Percentiles rank a stretch among this genome's conserved stretches.
phyloP scores from a whole-genome alignment of 2,797 vertebrate species.

The Chelon labrosus region DNA sequence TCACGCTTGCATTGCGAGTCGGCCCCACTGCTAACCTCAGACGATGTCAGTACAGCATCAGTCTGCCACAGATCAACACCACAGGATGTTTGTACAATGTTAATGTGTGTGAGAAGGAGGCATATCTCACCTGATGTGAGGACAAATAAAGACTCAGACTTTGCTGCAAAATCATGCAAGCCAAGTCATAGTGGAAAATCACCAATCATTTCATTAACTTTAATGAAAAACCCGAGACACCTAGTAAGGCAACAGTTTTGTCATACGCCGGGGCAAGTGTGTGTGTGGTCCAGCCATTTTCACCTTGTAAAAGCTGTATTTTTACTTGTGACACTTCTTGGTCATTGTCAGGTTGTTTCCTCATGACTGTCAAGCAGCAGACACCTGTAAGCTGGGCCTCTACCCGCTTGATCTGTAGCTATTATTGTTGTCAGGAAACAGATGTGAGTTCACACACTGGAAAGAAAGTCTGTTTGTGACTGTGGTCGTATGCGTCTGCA shows the following conservation, averaged over 20 bases:
- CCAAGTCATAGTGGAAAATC: slow-evolving; percentile 48
- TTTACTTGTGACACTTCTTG: slow-evolving; percentile 53
- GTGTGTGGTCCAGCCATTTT: slow-evolving; percentile 49
- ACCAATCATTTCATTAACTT: slow-evolving; percentile 55
- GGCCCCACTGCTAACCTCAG: slow-evolving; percentile 76
- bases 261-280: slow-evolving; percentile 43
- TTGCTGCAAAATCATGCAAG: slow-evolving; percentile 46
- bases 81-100: slow-evolving; percentile 81
- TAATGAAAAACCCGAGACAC: slow-evolving; percentile 56
- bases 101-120: slow-evolving; percentile 58
- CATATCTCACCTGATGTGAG: slow-evolving; percentile 67
- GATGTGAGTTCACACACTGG: slow-evolving; percentile 89
- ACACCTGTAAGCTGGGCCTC: slow-evolving; percentile 84
- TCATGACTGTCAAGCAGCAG: slow-evolving; percentile 67
- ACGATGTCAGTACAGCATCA: slow-evolving; percentile 59
- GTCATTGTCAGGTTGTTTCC: slow-evolving; percentile 64
- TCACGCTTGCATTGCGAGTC: slow-evolving; percentile 30
- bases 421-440: slow-evolving; percentile 91
- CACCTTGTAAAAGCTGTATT: slow-evolving; percentile 47
- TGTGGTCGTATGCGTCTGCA: slow-evolving; percentile 86
- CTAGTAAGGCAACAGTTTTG: slow-evolving; percentile 37
- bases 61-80: slow-evolving; percentile 67
- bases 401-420: slow-evolving; percentile 77
- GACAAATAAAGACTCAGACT: slow-evolving; percentile 36
- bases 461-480: slow-evolving; percentile 87